Evolutionary conservation across 2,113 vertebrate species (phyloP), one percentile per base, ranked within the genome.

Genomic region (Pseudonaja textilis): DNA sequence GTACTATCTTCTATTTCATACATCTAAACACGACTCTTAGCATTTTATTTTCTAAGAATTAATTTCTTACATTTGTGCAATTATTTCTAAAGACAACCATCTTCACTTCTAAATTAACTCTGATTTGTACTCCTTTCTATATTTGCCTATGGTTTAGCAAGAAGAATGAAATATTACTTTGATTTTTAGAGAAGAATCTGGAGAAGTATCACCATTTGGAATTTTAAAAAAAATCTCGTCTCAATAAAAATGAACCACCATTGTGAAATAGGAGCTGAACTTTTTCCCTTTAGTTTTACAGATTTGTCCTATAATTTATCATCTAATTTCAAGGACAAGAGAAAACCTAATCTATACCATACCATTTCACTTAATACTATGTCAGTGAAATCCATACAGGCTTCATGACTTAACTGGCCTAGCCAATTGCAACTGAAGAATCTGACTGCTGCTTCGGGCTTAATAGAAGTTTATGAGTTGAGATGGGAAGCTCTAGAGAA

Each of bases 101-200:
- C 42, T 89, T 23, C 54, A 57, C 42, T 85, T 90, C 61, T 39
- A 50, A 54, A 45, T 87, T 86, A 14, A 39, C 22, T 88, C 57
- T 39, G 25, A 55, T 90, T 86, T 87, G 45, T 23, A 87, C 29
- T 87, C 7, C 34, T 89, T 90, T 59, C 64, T 52, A 39, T 87
- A 52, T 18, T 25, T 64, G 47, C 5, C 64, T 61, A 16, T 59
- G 45, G n/a, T 87, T 88, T 69, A 88, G 69, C 42, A 92, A 12
- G 88, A 57, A 92, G 25, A 9, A 55, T 39, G 61, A 81, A 57
- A 89, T 25, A 34, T 59, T 59, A 25, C 22, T 18, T 89, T 61
- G 42, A 61, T 92, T 47, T 81, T 57, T 54, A 89, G 39, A 93
- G 93, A 45, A 90, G 25, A 93, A 26, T 23, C 50, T 55, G 59